A percentile compares a stretch with the other conserved stretches of the same genome.
phyloP scores from a whole-genome alignment of 2,888 invertebrate species.

The Lithophane semibrunnea region DNA sequence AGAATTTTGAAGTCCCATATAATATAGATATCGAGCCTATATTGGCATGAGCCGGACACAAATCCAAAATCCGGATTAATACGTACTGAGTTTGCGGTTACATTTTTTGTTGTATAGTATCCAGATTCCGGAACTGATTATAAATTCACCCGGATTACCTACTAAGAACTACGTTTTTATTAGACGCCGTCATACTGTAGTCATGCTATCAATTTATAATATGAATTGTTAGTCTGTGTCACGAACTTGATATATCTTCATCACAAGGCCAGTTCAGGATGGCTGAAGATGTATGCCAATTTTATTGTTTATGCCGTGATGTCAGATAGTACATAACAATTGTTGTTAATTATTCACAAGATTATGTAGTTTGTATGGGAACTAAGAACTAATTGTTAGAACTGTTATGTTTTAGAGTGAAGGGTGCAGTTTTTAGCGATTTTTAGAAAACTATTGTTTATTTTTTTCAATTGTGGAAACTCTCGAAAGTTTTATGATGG shows the following conservation, averaged over 20 bases:
- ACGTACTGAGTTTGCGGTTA: not conserved
- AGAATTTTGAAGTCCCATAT: too few species aligned
- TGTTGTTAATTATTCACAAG: conserved; percentile 44
- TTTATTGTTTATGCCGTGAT: conserved; percentile 41
- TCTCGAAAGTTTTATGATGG: not conserved
- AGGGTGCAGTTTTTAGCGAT: not conserved
- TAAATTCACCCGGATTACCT: conserved; percentile 36
- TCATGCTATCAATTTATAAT: conserved; percentile 36
- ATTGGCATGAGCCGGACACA: not conserved
- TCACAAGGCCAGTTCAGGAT: conserved; percentile 55
- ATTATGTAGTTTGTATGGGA: conserved; percentile 24
- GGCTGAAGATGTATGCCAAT: conserved; percentile 35
- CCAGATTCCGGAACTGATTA: conserved; percentile 46
- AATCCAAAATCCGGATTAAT: not conserved
- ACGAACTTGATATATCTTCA: conserved; percentile 55
- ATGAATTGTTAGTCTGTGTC: conserved; percentile 49
- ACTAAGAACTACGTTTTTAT: conserved; percentile 50
- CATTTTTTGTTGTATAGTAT: conserved; percentile 11
- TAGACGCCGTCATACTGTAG: conserved; percentile 26
- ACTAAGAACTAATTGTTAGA: not conserved
- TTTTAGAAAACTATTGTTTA: not conserved
- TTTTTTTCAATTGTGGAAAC: too few species aligned
- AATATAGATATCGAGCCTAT: not conserved
- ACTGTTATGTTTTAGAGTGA: not conserved
- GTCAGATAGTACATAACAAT: conserved; percentile 29